These are phyloP conservation scores for zebrafish (Danio rerio) DNA, from an alignment of 2,113 vertebrate species.

Conservation along the genomic window DNA sequence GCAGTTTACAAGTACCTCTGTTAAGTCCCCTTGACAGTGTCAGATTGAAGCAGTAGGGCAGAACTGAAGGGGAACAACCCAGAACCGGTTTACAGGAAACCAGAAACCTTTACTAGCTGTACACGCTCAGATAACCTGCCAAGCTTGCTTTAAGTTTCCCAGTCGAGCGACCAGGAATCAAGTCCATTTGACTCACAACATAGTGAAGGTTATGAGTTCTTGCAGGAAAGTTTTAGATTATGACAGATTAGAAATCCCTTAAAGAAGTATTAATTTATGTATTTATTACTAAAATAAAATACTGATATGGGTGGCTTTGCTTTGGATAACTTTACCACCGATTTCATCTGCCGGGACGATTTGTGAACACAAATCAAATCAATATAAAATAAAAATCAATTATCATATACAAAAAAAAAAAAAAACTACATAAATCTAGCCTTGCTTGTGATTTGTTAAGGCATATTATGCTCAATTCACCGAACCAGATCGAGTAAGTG, in stretches of 20 bases:
- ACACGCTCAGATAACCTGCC: background rate
- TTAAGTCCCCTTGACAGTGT: conserved; percentile 50
- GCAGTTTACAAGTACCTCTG: conserved; percentile 74
- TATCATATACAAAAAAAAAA: conserved; percentile 58
- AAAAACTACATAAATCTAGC: conserved; percentile 62
- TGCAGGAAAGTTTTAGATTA: conserved; percentile 1
- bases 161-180: background rate
- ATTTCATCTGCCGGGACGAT: conserved; percentile 6
- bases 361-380: background rate
- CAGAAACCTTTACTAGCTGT: background rate
- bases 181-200: background rate
- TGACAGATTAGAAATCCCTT: conserved; percentile 21
- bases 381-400: conserved; percentile 57
- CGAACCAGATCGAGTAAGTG: conserved; percentile 56
- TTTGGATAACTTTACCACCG: conserved; percentile 16
- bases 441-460: conserved; percentile 73
- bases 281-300: background rate
- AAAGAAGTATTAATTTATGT: background rate
- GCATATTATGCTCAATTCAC: conserved; percentile 55
- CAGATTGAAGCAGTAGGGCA: conserved; percentile 27
- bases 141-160: background rate
- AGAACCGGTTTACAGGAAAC: background rate
- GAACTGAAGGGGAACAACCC: conserved; percentile 1
- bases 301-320: conserved; percentile 19
- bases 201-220: conserved; percentile 5